Percentiles rank a stretch among this genome's conserved stretches.
Conservation (phyloP, 2,797 vertebrate species). For the Cryptoblepharus egeriae region DNA sequence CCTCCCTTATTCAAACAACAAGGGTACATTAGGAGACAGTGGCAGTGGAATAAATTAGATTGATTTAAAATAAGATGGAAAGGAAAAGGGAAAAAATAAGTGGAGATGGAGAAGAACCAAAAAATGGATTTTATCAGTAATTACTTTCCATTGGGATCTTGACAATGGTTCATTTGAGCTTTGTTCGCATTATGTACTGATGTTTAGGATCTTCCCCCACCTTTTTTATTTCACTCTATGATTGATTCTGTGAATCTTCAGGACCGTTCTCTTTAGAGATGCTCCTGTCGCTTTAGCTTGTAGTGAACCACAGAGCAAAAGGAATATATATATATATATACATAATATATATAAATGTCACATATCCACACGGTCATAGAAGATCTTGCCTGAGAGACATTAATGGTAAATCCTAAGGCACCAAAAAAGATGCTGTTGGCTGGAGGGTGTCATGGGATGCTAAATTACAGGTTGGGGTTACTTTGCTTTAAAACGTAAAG, state of each 20-base stretch:
- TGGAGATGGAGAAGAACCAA: conserved; percentile 44
- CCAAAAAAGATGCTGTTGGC: conserved; percentile 52
- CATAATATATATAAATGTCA: too few species aligned
- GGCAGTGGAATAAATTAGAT: conserved; percentile 36
- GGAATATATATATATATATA: too few species aligned
- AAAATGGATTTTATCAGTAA: conserved; percentile 60
- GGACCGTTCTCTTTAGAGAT: conserved; percentile 43
- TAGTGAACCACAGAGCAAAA: conserved; percentile 43
- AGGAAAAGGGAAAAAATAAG: conserved; percentile 48
- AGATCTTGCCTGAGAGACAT: conserved; percentile 58
- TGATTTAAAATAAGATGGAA: conserved; percentile 57
- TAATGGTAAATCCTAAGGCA: conserved; percentile 69
- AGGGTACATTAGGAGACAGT: conserved; percentile 53
- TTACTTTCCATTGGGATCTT: conserved; percentile 63
- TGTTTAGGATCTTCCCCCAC: conserved; percentile 38
- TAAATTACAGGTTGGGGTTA: conserved; percentile 70
- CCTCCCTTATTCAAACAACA: conserved; percentile 61
- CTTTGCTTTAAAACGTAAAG: conserved; percentile 59
- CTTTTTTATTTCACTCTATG: conserved; percentile 41
- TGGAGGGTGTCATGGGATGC: conserved; percentile 69
- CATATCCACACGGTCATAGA: conserved; percentile 47
- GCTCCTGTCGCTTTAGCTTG: conserved; percentile 47
- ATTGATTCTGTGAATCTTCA: conserved; percentile 53
- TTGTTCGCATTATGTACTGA: conserved; percentile 6
- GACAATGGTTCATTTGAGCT: conserved; percentile 35